Base-by-base conservation (phyloP, 2,113 vertebrate species). In the Eublepharis macularius region DNA sequence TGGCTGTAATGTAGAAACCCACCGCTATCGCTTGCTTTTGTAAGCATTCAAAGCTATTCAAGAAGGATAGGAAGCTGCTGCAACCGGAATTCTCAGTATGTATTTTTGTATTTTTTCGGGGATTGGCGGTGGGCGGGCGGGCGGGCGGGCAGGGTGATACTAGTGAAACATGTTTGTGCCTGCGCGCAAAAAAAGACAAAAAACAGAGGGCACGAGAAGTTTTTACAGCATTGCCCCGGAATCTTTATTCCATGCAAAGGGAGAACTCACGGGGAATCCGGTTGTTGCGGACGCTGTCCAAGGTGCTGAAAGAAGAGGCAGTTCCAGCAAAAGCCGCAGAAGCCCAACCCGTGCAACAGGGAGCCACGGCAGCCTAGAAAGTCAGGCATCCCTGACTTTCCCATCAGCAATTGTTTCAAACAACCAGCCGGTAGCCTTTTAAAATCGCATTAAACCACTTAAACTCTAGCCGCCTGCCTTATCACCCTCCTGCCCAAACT, bases 231-330 rank as follows among this genome's bases (percentile, higher is more conserved):
- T 6, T 11, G 60, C 36, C 19, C 32, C n/a, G 51, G 87, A 43
- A 19, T 54, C 24, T 78, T 19, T n/a, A 14, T 32, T 66, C 34
- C 9, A 9, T 11, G 14, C 7, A 69, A 43, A 4, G 19, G 32
- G 65, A 19, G 41, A 57, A 29, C 26, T 21, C 41, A 32, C 29
- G 1, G 43, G 14, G 47, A 41, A 1, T 1, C 32, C 2, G 0
- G n/a, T 14, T 2, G 65, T 73, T 49, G 51, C 29, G 41, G 85
- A 90, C 84, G 76, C 95, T 96, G 96, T 96, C 96, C 95, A 80
- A 26, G 92, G 96, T 96, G 34, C 95, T 97, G 96, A 95, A 80
- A n/a, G 41, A n/a, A 47, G 76, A 49, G 1, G 0, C 73, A 3
- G 19, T 29, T 5, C 36, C 47, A 76, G 45, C 5, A 26, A 54